These are phyloP conservation scores for Rhabdomys dilectus DNA, from an alignment of 2,113 vertebrate genomes.

Conservation along the genomic window DNA sequence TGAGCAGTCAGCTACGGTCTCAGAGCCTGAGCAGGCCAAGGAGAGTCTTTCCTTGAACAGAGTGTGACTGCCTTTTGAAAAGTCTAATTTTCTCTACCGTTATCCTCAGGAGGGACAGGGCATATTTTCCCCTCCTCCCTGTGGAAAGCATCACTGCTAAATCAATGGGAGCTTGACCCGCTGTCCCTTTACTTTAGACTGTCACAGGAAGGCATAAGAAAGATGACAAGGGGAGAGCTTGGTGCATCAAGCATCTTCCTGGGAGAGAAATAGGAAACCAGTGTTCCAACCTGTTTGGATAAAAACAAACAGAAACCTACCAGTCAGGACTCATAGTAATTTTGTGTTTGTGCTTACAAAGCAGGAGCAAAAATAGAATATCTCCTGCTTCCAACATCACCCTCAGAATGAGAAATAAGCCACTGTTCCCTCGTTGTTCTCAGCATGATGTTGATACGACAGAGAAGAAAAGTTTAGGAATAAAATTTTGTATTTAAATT, in stretches of 20 bases:
- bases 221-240: neutral
- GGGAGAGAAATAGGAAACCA: slow-evolving; percentile 28
- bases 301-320: slow-evolving; percentile 55
- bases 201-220: slow-evolving; percentile 40
- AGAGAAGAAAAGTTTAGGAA: slow-evolving; percentile 38
- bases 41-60: neutral
- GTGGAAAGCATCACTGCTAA: slow-evolving; percentile 46
- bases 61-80: slow-evolving; percentile 39
- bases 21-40: neutral
- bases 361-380: slow-evolving; percentile 54
- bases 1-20: neutral
- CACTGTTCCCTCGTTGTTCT: neutral
- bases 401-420: slow-evolving; percentile 57
- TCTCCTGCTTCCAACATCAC: slow-evolving; percentile 62
- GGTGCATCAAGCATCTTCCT: slow-evolving; percentile 28
- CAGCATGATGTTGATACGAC: neutral
- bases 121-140: neutral
- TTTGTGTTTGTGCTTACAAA: slow-evolving; percentile 65
- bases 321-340: slow-evolving; percentile 19
- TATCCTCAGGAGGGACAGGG: slow-evolving; percentile 7
- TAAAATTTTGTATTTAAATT: slow-evolving; percentile 28
- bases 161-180: slow-evolving; percentile 65
- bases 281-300: neutral
- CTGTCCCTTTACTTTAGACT: slow-evolving; percentile 57
- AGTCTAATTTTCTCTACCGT: slow-evolving; percentile 57